Evolutionary conservation across 1,140 invertebrate genomes (phyloP).

Genomic region (Drosophila nigromelanica): DNA sequence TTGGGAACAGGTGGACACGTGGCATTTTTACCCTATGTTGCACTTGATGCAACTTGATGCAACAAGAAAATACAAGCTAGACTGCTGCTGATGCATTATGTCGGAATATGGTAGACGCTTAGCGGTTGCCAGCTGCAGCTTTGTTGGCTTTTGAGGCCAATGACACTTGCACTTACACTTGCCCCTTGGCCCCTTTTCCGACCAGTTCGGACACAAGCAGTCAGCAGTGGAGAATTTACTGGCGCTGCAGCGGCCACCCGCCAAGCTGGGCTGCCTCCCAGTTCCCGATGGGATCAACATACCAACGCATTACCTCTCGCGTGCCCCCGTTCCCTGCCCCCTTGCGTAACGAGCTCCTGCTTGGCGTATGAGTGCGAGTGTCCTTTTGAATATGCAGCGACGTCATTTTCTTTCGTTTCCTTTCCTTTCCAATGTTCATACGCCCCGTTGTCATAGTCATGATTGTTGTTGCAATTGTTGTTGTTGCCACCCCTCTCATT

Average conservation of each 20-base stretch:
- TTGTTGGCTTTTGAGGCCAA: slow-evolving; percentile 49
- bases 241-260: slow-evolving; percentile 42
- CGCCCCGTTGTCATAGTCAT: slow-evolving; percentile 63
- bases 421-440: slow-evolving; percentile 61
- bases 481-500: slow-evolving; percentile 52
- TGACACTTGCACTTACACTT: slow-evolving; percentile 51
- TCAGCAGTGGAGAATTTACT: slow-evolving; percentile 1
- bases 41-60: slow-evolving; percentile 27
- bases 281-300: slow-evolving; percentile 42
- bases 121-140: slow-evolving; percentile 6
- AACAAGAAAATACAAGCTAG: slow-evolving; percentile 31
- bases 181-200: background rate
- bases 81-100: slow-evolving; percentile 66
- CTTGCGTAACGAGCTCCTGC: background rate
- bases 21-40: slow-evolving; percentile 12
- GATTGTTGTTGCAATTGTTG: slow-evolving; percentile 39
- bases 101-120: slow-evolving; percentile 41
- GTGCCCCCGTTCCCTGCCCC: background rate
- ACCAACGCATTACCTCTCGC: slow-evolving; percentile 56
- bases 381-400: slow-evolving; percentile 71
- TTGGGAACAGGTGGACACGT: background rate
- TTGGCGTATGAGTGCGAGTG: slow-evolving; percentile 31
- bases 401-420: slow-evolving; percentile 61
- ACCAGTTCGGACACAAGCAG: background rate
- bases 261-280: slow-evolving; percentile 20